A percentile compares a stretch with the other conserved stretches of the same genome.
Evolutionary conservation across 2,888 invertebrate genomes (phyloP).

Genomic region (Lasioglossum villosulum): DNA sequence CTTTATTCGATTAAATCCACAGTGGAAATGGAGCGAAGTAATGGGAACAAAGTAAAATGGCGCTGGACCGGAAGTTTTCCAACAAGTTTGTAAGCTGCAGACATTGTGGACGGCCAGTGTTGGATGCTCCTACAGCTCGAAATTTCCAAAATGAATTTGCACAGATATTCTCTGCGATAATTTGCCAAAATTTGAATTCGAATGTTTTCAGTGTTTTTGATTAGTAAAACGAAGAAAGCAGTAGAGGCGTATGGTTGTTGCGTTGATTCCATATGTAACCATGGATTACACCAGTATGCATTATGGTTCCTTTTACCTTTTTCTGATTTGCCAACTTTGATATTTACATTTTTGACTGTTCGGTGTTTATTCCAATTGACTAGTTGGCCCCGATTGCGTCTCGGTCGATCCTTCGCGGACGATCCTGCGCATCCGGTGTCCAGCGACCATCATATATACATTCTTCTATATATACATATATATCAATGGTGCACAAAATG

Average conservation of each 20-base stretch:
- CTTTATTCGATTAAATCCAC: background rate
- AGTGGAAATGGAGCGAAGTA: background rate
- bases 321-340: constrained; percentile 79
- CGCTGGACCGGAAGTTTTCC: background rate
- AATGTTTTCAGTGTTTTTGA: background rate
- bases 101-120: background rate
- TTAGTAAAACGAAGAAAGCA: background rate
- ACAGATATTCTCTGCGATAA: background rate
- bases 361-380: constrained; percentile 79
- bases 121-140: background rate
- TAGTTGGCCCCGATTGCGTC: constrained; percentile 79
- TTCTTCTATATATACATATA: constrained; percentile 74
- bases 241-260: background rate
- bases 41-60: background rate
- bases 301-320: constrained; percentile 77
- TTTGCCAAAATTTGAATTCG: background rate
- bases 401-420: constrained; percentile 50
- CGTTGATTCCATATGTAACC: constrained; percentile 49
- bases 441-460: constrained; percentile 74
- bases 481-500: constrained; percentile 83
- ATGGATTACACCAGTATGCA: constrained; percentile 78
- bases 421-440: constrained; percentile 76
- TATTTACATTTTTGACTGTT: constrained; percentile 79
- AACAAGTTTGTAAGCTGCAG: background rate
- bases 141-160: background rate